phyloP scores from a whole-genome alignment of 2,113 vertebrate species.

The Acrocephalus arundinaceus region DNA sequence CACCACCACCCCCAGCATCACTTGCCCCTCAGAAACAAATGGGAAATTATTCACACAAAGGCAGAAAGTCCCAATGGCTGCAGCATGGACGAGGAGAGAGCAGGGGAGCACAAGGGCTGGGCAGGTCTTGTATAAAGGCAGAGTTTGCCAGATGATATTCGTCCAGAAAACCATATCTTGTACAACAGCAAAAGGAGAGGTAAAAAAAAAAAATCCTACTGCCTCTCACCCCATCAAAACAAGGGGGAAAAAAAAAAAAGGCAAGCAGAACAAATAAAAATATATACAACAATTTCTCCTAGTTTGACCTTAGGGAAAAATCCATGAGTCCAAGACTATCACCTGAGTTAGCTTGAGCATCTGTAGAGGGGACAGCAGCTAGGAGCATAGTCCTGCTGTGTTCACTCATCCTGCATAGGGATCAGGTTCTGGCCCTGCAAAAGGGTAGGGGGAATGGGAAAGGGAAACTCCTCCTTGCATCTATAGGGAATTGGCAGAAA shows the following conservation, averaged over 20 bases:
- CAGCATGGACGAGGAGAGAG: accelerated
- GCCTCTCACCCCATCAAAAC: background rate
- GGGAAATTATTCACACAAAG: background rate
- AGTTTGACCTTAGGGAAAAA: background rate
- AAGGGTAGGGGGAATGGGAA: no score
- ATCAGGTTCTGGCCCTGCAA: background rate
- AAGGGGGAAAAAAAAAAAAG: accelerated
- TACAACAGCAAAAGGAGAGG: background rate
- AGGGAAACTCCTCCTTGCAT: background rate
- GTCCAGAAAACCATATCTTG: background rate
- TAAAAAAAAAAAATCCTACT: background rate
- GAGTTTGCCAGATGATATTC: background rate
- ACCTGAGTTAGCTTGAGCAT: background rate
- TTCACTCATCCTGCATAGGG: accelerated
- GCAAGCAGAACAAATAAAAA: background rate
- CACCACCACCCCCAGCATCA: background rate
- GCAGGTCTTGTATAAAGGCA: background rate
- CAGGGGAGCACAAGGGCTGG: background rate
- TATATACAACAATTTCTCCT: background rate
- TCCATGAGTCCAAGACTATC: background rate
- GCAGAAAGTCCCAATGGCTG: background rate
- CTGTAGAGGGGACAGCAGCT: background rate
- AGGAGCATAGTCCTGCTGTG: accelerated
- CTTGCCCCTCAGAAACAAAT: background rate
- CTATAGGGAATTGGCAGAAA: background rate